Conservation (phyloP, 2,113 vertebrate genomes). For the Mirounga angustirostris region DNA sequence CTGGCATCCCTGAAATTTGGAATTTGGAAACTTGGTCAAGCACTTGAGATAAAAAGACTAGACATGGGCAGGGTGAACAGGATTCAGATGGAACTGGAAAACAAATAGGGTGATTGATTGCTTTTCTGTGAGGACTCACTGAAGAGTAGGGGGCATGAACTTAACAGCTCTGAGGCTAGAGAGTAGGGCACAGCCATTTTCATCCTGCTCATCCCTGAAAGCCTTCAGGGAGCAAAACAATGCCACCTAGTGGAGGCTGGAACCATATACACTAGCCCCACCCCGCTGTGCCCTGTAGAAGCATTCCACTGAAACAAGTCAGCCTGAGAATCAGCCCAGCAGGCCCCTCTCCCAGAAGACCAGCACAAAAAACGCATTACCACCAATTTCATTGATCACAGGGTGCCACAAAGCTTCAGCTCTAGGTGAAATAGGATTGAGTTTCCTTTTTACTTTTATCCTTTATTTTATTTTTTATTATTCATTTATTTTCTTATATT, state of each 20-base stretch:
- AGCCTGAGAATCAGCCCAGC: not conserved
- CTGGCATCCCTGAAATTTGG: not conserved
- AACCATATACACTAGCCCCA: not conserved
- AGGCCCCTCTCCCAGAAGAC: not conserved
- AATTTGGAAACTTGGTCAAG: not conserved
- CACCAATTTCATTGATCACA: not conserved
- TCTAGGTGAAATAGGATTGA: not conserved
- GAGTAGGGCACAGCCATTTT: not conserved
- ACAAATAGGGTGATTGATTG: not conserved
- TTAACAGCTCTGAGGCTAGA: not conserved
- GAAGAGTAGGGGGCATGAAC: not conserved
- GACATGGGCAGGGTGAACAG: not conserved
- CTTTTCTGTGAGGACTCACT: not conserved
- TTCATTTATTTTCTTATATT: not conserved
- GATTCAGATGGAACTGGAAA: not conserved
- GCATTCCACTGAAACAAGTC: not conserved
- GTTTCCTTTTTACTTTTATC: not conserved
- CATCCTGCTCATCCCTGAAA: not conserved
- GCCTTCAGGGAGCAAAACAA: not conserved
- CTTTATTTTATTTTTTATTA: not conserved
- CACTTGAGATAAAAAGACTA: not conserved
- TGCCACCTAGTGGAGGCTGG: not conserved
- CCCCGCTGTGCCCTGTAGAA: not conserved
- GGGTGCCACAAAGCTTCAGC: not conserved
- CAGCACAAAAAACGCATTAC: not conserved